A percentile compares a stretch with the other conserved stretches of the same genome.
Evolutionary conservation across 1,140 invertebrate genomes (phyloP).

Genomic region (Cheumatopsyche charites): DNA sequence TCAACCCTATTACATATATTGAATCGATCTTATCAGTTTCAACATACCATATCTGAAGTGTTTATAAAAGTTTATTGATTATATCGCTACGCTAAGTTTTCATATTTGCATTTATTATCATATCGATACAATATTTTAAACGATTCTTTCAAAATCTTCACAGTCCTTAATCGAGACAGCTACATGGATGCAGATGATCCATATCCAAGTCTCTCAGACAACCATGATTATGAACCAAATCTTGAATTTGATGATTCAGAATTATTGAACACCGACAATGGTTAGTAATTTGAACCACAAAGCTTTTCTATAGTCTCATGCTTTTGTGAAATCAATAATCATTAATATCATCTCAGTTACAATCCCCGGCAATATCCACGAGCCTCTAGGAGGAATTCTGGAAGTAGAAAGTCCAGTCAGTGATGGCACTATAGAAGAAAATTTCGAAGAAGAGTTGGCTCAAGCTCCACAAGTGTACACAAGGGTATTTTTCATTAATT

Average conservation of each 20-base stretch:
- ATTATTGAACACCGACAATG: slow-evolving; percentile 64
- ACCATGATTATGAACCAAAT: slow-evolving; percentile 92
- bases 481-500: too few relatives aligned
- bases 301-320: neutral
- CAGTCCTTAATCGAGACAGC: slow-evolving; percentile 41
- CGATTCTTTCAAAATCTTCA: neutral
- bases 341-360: slow-evolving; percentile 48
- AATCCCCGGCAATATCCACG: slow-evolving; percentile 53
- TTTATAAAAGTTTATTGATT: too few relatives aligned
- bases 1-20: too few relatives aligned
- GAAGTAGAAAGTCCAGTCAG: slow-evolving; percentile 77
- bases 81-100: too few relatives aligned
- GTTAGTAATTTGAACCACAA: slow-evolving; percentile 1
- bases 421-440: slow-evolving; percentile 89
- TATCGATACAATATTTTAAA: too few relatives aligned
- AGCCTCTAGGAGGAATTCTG: slow-evolving; percentile 51
- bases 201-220: slow-evolving; percentile 87
- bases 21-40: too few relatives aligned
- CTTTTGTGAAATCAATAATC: slow-evolving; percentile 1
- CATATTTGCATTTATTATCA: too few relatives aligned
- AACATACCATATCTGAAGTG: too few relatives aligned
- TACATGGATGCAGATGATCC: slow-evolving; percentile 69
- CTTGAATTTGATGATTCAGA: slow-evolving; percentile 96
- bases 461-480: slow-evolving; percentile 54
- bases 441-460: slow-evolving; percentile 89